These are phyloP conservation scores for Tetragonula carbonaria DNA, from an alignment of 2,888 invertebrate species.

Conservation along the genomic window DNA sequence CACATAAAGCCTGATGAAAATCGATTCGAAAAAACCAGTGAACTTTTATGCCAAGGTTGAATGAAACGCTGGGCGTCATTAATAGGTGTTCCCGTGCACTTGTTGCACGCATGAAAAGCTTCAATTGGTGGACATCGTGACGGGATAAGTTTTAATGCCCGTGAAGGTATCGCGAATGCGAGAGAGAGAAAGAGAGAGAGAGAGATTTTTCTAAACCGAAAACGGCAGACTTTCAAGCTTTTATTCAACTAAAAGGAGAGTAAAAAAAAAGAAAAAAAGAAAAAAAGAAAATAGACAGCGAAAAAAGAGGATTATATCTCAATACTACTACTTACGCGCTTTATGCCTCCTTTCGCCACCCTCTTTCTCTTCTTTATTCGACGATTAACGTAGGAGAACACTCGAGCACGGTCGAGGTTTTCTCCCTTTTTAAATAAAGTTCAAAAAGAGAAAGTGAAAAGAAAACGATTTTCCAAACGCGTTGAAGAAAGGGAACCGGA, in stretches of 20 bases:
- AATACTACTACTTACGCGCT: slow-evolving; percentile 24
- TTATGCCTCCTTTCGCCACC: background rate
- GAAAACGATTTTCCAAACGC: slow-evolving; percentile 15
- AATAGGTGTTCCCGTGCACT: slow-evolving; percentile 21
- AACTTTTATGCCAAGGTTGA: background rate
- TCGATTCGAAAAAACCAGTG: background rate
- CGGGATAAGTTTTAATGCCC: slow-evolving; percentile 27
- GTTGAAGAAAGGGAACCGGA: background rate
- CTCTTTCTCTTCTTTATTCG: background rate
- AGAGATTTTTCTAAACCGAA: slow-evolving; percentile 14
- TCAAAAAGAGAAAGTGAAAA: slow-evolving; percentile 29
- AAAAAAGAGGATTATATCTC: slow-evolving; percentile 24
- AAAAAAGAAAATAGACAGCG: background rate
- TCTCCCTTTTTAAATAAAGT: slow-evolving; percentile 7
- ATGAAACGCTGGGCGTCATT: background rate
- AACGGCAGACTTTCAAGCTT: background rate
- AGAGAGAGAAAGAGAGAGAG: slow-evolving; percentile 4
- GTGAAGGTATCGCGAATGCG: slow-evolving; percentile 7
- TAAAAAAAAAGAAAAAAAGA: background rate
- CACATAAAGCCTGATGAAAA: background rate
- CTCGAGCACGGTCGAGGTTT: slow-evolving; percentile 9
- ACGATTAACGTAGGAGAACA: background rate
- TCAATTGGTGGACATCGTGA: slow-evolving; percentile 13
- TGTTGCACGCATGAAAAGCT: slow-evolving; percentile 36
- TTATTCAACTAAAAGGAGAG: background rate